phyloP scores from a whole-genome alignment of 2,888 invertebrate species.

The Euphydryas editha region DNA sequence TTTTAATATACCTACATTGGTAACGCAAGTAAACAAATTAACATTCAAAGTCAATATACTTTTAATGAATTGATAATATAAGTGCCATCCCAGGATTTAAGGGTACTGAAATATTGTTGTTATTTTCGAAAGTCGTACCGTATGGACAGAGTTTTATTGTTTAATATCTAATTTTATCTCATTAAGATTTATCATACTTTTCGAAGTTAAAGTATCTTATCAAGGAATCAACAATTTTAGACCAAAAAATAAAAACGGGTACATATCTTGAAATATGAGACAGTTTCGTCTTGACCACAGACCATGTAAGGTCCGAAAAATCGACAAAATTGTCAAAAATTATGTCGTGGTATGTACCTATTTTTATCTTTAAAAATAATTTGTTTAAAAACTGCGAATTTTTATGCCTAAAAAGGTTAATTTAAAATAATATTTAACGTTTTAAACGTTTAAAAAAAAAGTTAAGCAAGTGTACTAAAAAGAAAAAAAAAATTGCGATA shows the following conservation, averaged over 20 bases:
- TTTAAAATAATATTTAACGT: background rate
- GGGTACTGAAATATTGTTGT: slow-evolving; percentile 19
- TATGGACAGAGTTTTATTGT: background rate
- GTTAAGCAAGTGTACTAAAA: background rate
- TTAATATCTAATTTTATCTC: background rate
- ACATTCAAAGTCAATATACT: background rate
- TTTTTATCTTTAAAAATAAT: too few species aligned
- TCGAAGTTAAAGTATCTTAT: background rate
- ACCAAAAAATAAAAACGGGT: too few species aligned
- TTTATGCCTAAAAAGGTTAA: background rate
- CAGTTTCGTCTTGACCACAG: too few species aligned
- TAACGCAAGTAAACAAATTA: background rate
- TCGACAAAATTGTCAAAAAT: too few species aligned
- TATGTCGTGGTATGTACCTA: too few species aligned
- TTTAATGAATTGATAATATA: slow-evolving; percentile 6
- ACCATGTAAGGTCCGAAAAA: too few species aligned
- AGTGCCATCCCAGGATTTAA: slow-evolving; percentile 25
- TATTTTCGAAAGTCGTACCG: slow-evolving; percentile 2
- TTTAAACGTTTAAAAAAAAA: background rate
- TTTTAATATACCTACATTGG: background rate
- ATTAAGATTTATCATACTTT: background rate
- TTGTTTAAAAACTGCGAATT: too few species aligned
- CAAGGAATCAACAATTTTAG: too few species aligned
- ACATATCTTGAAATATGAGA: too few species aligned
- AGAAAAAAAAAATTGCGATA: background rate